Base-by-base conservation (phyloP, 2,888 invertebrate species). In the Drosophila anomalipes region DNA sequence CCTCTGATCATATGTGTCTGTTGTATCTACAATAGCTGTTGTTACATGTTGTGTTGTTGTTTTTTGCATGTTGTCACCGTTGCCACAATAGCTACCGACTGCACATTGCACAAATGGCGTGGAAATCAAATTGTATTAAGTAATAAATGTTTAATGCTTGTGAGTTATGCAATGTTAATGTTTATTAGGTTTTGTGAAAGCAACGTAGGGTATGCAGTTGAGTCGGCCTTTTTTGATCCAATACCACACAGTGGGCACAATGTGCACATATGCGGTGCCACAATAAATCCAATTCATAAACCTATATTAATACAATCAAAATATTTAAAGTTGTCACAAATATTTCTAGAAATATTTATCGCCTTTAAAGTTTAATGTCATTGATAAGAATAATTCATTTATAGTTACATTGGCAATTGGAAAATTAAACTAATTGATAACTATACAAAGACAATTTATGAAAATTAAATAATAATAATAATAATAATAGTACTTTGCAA, bases 41-140 rank as follows among this genome's bases (percentile, higher is more conserved):
- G 61, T 53, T 60, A 37, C 28, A 49, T 39, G 47, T 47, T 56
- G 47, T 47, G 39, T 54, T 67, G 47, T 61, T 60, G 53, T 57
- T 59, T 33, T 53, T 52, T 30, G 32, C 52, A 37, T 56, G 59
- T 57, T 70, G 68, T 69, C 81, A 81, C 51, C 63, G 63, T 49
- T 63, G 63, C 74, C 70, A 81, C 76, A 81, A 79, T 70, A 73
- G 70, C 61, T 70, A 73, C 65, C 66, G 64, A 74, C 57, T 78
- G 75, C 64, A 69, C 72, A 70, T 76, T 77, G 75, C 77, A 72
- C 73, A 83, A 77, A 82, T 85, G 82, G 71, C 73, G 77, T 82
- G 74, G 77, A 85, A 84, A 82, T 79, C 77, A 79, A 82, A 84
- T 84, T 79, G 79, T 73, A 71, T 84, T 75, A 76, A 84, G 84